A percentile compares a stretch with the other conserved stretches of the same genome.
phyloP scores from a whole-genome alignment of 2,113 vertebrate species.

The Mesitornis unicolor region DNA sequence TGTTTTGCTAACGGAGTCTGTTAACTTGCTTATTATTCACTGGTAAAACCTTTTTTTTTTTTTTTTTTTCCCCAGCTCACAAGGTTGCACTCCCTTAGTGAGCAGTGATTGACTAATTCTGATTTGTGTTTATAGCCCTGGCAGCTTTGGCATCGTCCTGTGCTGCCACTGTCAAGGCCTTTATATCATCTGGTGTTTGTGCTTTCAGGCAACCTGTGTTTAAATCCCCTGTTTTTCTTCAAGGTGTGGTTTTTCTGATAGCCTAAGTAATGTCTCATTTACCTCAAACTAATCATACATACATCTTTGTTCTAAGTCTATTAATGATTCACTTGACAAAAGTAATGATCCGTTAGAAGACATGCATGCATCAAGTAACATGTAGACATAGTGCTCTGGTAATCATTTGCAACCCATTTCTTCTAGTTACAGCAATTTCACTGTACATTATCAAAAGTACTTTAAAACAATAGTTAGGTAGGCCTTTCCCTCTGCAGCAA shows the following conservation, averaged over 20 bases:
- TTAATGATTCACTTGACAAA: background rate
- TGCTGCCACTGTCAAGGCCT: background rate
- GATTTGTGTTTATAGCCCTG: background rate
- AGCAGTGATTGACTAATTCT: background rate
- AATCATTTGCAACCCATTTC: background rate
- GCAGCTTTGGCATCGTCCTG: background rate
- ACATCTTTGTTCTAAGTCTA: background rate
- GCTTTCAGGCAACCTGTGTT: background rate
- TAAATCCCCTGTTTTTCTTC: background rate
- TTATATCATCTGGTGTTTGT: background rate
- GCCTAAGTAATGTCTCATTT: background rate
- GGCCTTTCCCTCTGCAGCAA: background rate
- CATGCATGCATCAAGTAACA: background rate
- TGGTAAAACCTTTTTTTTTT: background rate
- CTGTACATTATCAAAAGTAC: background rate
- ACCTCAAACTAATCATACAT: background rate
- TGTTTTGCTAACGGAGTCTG: background rate
- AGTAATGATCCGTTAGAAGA: background rate
- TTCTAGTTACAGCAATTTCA: background rate
- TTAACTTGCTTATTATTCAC: background rate
- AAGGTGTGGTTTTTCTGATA: background rate
- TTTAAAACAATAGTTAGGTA: background rate
- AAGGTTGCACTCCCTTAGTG: background rate
- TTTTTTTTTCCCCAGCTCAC: background rate
- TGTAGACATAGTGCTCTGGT: background rate